Conservation (phyloP, 1,140 invertebrate species). For the Drosophila yakuba region DNA sequence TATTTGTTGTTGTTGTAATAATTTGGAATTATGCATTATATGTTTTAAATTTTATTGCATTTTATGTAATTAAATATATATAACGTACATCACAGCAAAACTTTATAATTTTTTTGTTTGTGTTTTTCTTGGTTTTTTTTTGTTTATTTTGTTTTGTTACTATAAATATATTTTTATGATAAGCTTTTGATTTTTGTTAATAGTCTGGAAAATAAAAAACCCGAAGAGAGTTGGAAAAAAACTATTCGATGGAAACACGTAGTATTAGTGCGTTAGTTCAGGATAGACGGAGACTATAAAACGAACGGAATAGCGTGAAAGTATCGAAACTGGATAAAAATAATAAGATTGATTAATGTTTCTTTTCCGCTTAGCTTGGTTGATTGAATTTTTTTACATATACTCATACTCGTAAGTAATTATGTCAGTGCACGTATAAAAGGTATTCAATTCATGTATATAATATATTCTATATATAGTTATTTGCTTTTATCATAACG, state of each 20-base stretch:
- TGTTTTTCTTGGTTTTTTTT: slow-evolving; percentile 36
- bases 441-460: slow-evolving; percentile 80
- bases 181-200: slow-evolving; percentile 71
- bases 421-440: slow-evolving; percentile 82
- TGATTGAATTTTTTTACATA: slow-evolving; percentile 69
- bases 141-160: slow-evolving; percentile 46
- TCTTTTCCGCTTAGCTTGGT: slow-evolving; percentile 59
- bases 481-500: slow-evolving; percentile 62
- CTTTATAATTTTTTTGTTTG: slow-evolving; percentile 72
- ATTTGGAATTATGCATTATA: slow-evolving; percentile 70
- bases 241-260: slow-evolving; percentile 44
- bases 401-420: slow-evolving; percentile 74
- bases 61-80: slow-evolving; percentile 84
- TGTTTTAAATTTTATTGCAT: slow-evolving; percentile 79
- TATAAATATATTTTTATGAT: slow-evolving; percentile 70
- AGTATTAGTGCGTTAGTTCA: slow-evolving; percentile 52
- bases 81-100: slow-evolving; percentile 85
- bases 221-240: slow-evolving; percentile 47
- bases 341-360: slow-evolving; percentile 11
- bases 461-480: slow-evolving; percentile 57
- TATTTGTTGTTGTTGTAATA: slow-evolving; percentile 50
- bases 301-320: slow-evolving; percentile 28
- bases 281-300: slow-evolving; percentile 36
- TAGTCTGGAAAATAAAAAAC: slow-evolving; percentile 54
- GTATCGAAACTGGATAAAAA: slow-evolving; percentile 39